Conservation (phyloP, 2,113 vertebrate genomes). For the Emydocephalus ijimae region DNA sequence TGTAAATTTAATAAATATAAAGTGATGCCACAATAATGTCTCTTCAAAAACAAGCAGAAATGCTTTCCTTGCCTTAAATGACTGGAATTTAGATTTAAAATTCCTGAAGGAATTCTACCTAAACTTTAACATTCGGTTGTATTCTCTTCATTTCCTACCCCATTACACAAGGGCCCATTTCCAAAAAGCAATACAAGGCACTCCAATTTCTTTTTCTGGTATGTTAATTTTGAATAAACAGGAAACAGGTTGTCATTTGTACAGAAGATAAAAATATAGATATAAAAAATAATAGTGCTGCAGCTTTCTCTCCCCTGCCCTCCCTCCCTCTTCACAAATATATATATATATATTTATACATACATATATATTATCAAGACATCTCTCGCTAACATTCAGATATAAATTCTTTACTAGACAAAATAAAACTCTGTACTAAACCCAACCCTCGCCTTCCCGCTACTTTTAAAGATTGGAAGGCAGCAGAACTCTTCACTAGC, state of each 20-base stretch:
- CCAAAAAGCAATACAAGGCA: not conserved
- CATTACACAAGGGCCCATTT: not conserved
- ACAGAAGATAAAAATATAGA: not conserved
- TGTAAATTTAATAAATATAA: not conserved
- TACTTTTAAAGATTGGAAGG: not conserved
- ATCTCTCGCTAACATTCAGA: slow-evolving; percentile 32
- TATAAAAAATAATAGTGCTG: slow-evolving; percentile 25
- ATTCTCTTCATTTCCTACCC: not conserved
- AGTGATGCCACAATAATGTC: not conserved
- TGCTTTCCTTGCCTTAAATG: not conserved
- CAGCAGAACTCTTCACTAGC: not conserved
- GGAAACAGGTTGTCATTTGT: not conserved
- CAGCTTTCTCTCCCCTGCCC: not conserved
- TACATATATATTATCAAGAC: slow-evolving; percentile 21
- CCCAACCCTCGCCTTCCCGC: slow-evolving; percentile 21
- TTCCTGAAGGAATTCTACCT: not conserved
- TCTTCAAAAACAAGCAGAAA: not conserved
- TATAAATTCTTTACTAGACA: slow-evolving; percentile 70
- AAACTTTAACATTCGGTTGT: not conserved
- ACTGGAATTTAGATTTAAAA: not conserved
- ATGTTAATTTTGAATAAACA: slow-evolving; percentile 16
- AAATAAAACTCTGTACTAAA: slow-evolving; percentile 61
- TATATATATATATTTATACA: not conserved
- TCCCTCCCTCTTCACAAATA: not conserved
- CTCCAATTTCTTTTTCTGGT: not conserved